Base-by-base conservation (phyloP, 2,888 invertebrate species). In the Choristoneura rosaceana region DNA sequence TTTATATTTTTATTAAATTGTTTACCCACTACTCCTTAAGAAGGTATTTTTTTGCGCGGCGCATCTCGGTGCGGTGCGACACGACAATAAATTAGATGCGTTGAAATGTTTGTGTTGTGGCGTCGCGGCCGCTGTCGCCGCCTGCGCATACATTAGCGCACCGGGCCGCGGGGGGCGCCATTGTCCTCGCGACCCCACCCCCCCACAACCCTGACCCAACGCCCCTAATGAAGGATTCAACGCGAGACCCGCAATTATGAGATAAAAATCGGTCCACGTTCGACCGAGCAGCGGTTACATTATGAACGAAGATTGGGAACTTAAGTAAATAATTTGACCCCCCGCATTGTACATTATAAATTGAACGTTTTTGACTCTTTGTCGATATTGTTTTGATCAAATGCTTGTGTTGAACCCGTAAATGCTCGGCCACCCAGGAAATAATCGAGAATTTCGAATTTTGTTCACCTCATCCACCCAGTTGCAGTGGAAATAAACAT, bases 31-130 rank as follows among this genome's bases (percentile, higher is more conserved):
- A 79, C 82, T 80, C 87, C 90, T 90, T 91, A 92, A 91, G 79
- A 80, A 76, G 75, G 84, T 87, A 88, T 91, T 92, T 92, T 92
- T 92, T 92, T 91, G 90, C 90, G 89, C 82, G 81, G 75, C 79
- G 82, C 83, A 81, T 81, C 84, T 80, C 81, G 77, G 15, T 47
- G 71, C 71, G 62, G 82, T 84, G 85, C 86, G 87, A 90, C 88
- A 89, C 82, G 87, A 90, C 89, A 82, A 92, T 92, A 92, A 92
- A 92, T 92, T 91, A 91, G 89, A 88, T 90, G 91, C 91, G 92
- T 92, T 92, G 92, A 93, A 92, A 91, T 92, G 92, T 93, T 92
- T 92, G 92, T 92, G 91, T 92, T 91, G 89, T 90, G 84, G 84
- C 87, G 87, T 86, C 83, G 81, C 76, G 83, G 86, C 83, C 86